Evolutionary conservation across 1,140 invertebrate species (phyloP), one percentile per base, ranked within the genome.

Genomic region (Pygmarrhopalites habei): DNA sequence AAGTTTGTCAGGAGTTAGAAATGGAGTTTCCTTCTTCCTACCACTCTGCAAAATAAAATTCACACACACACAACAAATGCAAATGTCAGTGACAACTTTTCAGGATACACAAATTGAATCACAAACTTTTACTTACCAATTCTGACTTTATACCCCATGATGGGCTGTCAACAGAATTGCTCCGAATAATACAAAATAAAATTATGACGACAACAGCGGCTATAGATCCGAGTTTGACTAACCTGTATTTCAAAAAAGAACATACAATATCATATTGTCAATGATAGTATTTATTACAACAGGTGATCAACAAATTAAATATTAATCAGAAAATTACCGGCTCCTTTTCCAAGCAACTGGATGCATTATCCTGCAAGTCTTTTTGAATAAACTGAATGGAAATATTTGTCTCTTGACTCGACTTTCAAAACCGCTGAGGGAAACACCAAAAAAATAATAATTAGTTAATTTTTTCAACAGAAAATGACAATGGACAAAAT

Each of bases 1-100:
- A 5, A 75, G 17, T 14, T 75, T 73, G 2, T 75, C 76, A 23
- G 71, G 53, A 39, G 73, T 77, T 35, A 79, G 73, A 15, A 76
- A 71, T 26, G 78, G 69, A 12, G 23, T 15, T 32, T 55, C 51
- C 14, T 32, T 28, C 29, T 32, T 28, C 29, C 14, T 15, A 5
- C 51, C 29, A 21, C 26, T 29, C 51, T 55, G 26, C 47, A 7
- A 49, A 44, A 43, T 32, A 23, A 19, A 44, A 17, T 43, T 17
- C 12, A 47, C 1, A 46, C 15, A 32, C 25, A 14, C 21, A 30
- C 55, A 46, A 60, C 44, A 23, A 2, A 32, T 51, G 0, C n/a
- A 47, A 35, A 1, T 49, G 21, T 14, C 21, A n/a, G n/a, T n/a
- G n/a, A n/a, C n/a, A n/a, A n/a, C n/a, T n/a, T n/a, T n/a, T n/a